Evolutionary conservation across 1,140 invertebrate genomes (phyloP).

Genomic region (Drepana arcuata): DNA sequence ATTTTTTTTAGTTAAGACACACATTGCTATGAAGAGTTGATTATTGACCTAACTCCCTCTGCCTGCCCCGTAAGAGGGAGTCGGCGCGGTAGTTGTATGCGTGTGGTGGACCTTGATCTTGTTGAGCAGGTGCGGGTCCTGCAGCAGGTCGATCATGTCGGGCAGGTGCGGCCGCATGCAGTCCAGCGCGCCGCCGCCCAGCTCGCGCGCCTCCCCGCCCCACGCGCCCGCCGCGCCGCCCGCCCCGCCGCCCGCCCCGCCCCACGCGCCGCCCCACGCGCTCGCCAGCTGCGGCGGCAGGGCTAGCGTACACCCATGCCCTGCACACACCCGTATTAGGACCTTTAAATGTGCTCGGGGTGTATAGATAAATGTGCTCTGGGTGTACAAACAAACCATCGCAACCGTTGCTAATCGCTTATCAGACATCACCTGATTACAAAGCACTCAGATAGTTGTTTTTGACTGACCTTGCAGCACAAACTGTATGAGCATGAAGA

Average conservation of each 20-base stretch:
- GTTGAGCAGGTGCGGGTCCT: slow-evolving; percentile 95
- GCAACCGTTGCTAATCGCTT: too few species aligned
- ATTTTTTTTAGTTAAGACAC: too few species aligned
- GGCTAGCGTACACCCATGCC: slow-evolving; percentile 38
- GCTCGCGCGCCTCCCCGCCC: slow-evolving; percentile 38
- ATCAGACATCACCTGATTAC: too few species aligned
- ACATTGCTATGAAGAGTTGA: slow-evolving; percentile 1
- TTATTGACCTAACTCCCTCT: too few species aligned
- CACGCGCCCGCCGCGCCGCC: slow-evolving; percentile 11
- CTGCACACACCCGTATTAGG: slow-evolving; percentile 19
- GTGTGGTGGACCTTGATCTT: slow-evolving; percentile 90
- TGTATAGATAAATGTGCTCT: too few species aligned
- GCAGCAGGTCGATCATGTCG: slow-evolving; percentile 96
- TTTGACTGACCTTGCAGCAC: slow-evolving; percentile 83
- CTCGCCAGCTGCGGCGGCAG: slow-evolving; percentile 25
- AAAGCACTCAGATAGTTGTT: too few species aligned
- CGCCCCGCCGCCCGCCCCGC: slow-evolving; percentile 10
- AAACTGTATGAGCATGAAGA: slow-evolving; percentile 92
- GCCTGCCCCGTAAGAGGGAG: too few species aligned
- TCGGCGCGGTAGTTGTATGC: neutral
- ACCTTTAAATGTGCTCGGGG: too few species aligned
- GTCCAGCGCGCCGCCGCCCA: slow-evolving; percentile 91
- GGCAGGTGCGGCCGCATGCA: slow-evolving; percentile 92
- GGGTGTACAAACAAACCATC: too few species aligned
- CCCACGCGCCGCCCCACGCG: slow-evolving; percentile 14